phyloP scores from a whole-genome alignment of 2,113 vertebrate species.

The Pterocles orientalis region DNA sequence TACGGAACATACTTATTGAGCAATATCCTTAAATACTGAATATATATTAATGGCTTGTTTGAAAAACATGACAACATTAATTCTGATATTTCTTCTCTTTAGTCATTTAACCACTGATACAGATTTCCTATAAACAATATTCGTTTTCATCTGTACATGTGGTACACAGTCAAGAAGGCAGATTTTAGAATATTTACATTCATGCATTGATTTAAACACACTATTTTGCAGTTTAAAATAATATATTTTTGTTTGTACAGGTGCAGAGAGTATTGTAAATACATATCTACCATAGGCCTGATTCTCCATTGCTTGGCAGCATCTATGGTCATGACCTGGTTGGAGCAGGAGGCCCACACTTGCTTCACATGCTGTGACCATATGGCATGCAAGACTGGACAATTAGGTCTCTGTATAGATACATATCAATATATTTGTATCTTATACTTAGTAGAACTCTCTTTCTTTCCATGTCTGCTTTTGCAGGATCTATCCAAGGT shows the following conservation, averaged over 20 bases:
- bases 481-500: conserved; percentile 61
- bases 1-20: conserved; percentile 80
- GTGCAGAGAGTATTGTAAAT: conserved; percentile 78
- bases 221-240: conserved; percentile 75
- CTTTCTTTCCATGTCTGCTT: conserved; percentile 73
- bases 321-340: conserved; percentile 55
- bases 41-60: conserved; percentile 84
- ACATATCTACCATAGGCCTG: conserved; percentile 70
- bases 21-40: conserved; percentile 81
- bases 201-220: conserved; percentile 85
- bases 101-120: conserved; percentile 75
- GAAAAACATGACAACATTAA: conserved; percentile 83
- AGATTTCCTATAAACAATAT: conserved; percentile 79
- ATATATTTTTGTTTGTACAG: conserved; percentile 75
- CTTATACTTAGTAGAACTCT: conserved; percentile 36
- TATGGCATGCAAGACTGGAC: conserved; percentile 47
- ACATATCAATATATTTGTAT: conserved; percentile 55
- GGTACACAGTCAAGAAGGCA: conserved; percentile 87
- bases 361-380: conserved; percentile 31
- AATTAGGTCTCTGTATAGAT: conserved; percentile 66
- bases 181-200: conserved; percentile 89
- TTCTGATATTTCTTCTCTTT: conserved; percentile 72
- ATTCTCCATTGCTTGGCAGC: conserved; percentile 72
- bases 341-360: conserved; percentile 42
- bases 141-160: conserved; percentile 77